Percentiles rank a stretch among this genome's conserved stretches.
Evolutionary conservation across 2,113 vertebrate species (phyloP).

Genomic region (Corythornis cristatus): DNA sequence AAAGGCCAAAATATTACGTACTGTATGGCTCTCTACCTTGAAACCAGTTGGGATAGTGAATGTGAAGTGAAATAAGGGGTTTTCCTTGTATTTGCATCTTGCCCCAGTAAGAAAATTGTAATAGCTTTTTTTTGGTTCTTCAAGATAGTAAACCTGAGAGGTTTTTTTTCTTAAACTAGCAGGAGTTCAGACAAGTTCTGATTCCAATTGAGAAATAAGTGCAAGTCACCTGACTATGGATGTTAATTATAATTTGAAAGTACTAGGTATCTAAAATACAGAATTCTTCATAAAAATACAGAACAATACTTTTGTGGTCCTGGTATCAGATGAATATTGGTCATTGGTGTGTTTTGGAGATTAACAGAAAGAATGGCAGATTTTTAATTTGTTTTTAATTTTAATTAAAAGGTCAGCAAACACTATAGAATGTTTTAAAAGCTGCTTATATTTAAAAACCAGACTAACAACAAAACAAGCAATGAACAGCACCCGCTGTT

Average conservation of each 20-base stretch:
- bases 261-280: not conserved
- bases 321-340: not conserved
- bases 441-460: not conserved
- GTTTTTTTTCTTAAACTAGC: not conserved
- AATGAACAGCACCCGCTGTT: not conserved
- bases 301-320: not conserved
- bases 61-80: not conserved
- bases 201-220: not conserved
- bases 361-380: not conserved
- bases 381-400: not conserved
- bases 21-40: not conserved
- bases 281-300: not conserved
- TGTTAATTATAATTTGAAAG: not conserved
- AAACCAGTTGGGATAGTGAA: not conserved
- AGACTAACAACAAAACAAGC: not conserved
- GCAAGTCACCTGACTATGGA: not conserved
- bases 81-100: not conserved
- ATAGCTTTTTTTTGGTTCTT: not conserved
- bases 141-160: not conserved
- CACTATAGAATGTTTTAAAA: not conserved
- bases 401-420: not conserved
- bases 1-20: not conserved
- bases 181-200: not conserved
- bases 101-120: not conserved
- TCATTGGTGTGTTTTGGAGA: not conserved